Base-by-base conservation (phyloP, 1,140 invertebrate genomes). In the Drosophila azteca region DNA sequence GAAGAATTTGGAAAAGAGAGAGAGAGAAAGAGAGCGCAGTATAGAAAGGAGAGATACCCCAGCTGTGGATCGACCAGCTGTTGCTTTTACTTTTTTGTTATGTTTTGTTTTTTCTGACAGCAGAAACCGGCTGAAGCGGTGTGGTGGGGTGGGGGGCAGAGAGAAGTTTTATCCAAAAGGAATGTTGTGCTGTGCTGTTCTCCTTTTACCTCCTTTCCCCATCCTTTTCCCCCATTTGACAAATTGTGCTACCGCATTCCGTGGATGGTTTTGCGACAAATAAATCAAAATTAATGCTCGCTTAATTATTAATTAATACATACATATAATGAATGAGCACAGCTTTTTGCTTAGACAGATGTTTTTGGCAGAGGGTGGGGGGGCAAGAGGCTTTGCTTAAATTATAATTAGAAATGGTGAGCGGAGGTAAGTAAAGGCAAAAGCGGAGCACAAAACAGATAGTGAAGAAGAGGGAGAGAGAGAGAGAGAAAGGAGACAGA, bases 281-380 rank as follows among this genome's bases (percentile, higher is more conserved):
- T 82, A 87, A 87, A 87, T 88, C 83, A 87, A 80, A 87, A 88
- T 88, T 79, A 87, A 87, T 88, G 83, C 71, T 39, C 79, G 72
- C 55, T 66, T 63, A 87, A 87, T 82, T 88, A 88, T 87, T 87
- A 88, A 87, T 87, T 88, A 83, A 88, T 72, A 53, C 82, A 88
- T 72, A 53, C 82, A 88, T 69, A 49, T 82, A 83, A 88, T 87
- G 85, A 87, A 87, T 87, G 79, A 73, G 9, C 11, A 11, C 26
- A 60, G 62, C 62, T 60, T 39, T 48, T 58, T 73, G 75, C 76
- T 71, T 79, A 80, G 78, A 72, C 60, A 74, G 69, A 63, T 79
- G 60, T 61, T 39, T 39, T 39, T 39, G 46, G 48, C 43, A 20
- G 24, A 0, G 46, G 0, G 41, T 52, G 64, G 41, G 8, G n/a